Evolutionary conservation across 2,888 invertebrate species (phyloP), one percentile per base, ranked within the genome.

Genomic region (Prosopocoilus inquinatus): DNA sequence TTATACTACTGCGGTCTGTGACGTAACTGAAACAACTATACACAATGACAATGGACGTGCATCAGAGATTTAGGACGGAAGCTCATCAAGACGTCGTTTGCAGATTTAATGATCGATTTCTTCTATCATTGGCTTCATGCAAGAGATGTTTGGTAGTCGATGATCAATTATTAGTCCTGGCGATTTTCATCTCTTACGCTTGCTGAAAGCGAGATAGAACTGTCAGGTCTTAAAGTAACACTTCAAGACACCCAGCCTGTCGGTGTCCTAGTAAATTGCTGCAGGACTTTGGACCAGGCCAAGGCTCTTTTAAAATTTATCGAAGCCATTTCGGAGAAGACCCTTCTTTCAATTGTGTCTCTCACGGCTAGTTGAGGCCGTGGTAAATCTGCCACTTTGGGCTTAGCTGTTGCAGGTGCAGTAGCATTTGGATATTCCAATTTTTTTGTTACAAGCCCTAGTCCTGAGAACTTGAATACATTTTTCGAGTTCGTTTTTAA

Each of bases 31-130:
- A 94, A 71, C 97, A 99, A 74, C 81, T 99, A 2, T 98, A 93
- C 74, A 91, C 97, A 0, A 90, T 99, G 83, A 89, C 89, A 61
- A 99, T 99, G 99, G 99, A 99, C 81, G 96, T 99, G 1, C 99
- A 99, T 80, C 87, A 93, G 61, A 84, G 94, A 65, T 96, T 92
- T 74, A 85, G 97, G 64, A 99, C 98, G 0, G 97, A 98, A 80
- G 91, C 96, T 0, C 93, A 97, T 73, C 86, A 90, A 71, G 89
- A 93, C 70, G 86, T 99, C 11, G 90, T 94, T 9, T 92, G 94
- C 58, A 82, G 98, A 53, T 99, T 99, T 75, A 99, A 99, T 77
- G 98, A 99, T 78, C 84, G 98, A 59, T 94, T 99, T 72, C 83
- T 99, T 11, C 78, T 98, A 1, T 96, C 96, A 0, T 76, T 99